These are phyloP conservation scores for Physocephala rufipes DNA, from an alignment of 2,888 invertebrate species.

Conservation along the genomic window DNA sequence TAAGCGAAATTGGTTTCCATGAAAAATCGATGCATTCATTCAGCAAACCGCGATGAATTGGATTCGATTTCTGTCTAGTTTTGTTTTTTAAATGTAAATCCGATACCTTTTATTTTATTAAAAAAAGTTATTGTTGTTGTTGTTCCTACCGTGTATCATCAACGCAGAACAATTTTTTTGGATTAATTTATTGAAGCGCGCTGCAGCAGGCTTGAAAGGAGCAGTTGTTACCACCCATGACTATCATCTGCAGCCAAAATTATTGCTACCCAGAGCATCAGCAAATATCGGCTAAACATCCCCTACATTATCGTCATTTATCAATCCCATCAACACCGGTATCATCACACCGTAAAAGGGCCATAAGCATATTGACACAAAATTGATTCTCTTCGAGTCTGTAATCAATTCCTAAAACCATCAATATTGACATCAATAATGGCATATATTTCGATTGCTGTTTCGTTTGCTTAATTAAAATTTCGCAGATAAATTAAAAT, in stretches of 20 bases:
- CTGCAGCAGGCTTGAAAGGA: background rate
- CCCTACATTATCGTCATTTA: no score
- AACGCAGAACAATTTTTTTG: background rate
- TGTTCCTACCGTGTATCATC: no score
- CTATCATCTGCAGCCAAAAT: background rate
- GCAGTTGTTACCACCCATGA: background rate
- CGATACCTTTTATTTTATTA: background rate
- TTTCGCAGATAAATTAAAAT: no score
- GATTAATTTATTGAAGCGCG: slow-evolving; percentile 9
- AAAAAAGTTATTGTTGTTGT: background rate
- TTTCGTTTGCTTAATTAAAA: no score
- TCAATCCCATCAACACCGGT: no score
- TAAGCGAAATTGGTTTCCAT: slow-evolving; percentile 15
- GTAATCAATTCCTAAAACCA: slow-evolving; percentile 54
- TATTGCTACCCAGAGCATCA: no score
- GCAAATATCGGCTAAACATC: no score
- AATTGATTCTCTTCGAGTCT: slow-evolving; percentile 27
- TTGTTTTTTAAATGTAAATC: slow-evolving; percentile 7
- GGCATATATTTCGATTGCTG: slow-evolving; percentile 49
- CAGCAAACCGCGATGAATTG: slow-evolving; percentile 11
- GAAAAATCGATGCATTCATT: slow-evolving; percentile 21
- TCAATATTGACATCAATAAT: slow-evolving; percentile 58
- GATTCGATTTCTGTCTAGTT: background rate
- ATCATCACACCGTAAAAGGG: background rate
- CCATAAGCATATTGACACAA: background rate